Base-by-base conservation (phyloP, 1,140 invertebrate genomes). In the Aphelenchoides fujianensis region DNA sequence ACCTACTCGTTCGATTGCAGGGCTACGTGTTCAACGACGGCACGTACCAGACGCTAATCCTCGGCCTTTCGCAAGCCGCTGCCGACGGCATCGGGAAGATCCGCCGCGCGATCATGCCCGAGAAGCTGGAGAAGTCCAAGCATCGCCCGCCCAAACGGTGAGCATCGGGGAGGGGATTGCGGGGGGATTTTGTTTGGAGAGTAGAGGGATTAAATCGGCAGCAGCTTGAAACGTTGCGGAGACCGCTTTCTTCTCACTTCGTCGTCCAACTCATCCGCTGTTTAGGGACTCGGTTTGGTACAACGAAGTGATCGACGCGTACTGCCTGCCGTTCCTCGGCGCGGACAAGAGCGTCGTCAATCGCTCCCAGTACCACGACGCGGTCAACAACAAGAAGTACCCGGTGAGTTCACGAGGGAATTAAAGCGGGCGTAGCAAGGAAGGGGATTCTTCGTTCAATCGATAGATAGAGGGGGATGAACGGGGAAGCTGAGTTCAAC, bases 281-380 rank as follows among this genome's bases (percentile, higher is more conserved):
- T n/a, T n/a, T n/a, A 61, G 57, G 16, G 27, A 35, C 12, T 36
- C 54, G 27, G 35, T 92, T 9, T 92, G 91, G 80, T 88, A 88
- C 61, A 89, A 87, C 66, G 73, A 88, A 1, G 84, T 89, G 28
- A 85, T 88, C 2, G 82, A 89, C 55, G 88, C 88, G n/a, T 94
- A 90, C 89, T 91, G 90, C 77, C 41, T 91, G 0, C 89, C 90
- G 12, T 95, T 95, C 85, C 88, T 88, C 0, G 91, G 91, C 5
- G 87, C 90, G 28, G 94, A 97, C 87, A 88, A 88, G 68, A 90
- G 91, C 3, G 89, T 96, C 5, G 89, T 91, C 2, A 82, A 89
- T 64, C 88, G 92, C 28, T 90, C 91, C 0, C 92, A 94, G 77
- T 87, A 90, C 54, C 89, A 89, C 81, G 88, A 91, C 1, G 90